These are phyloP conservation scores for Masticophis lateralis DNA, from an alignment of 2,797 vertebrate species.

Conservation along the genomic window DNA sequence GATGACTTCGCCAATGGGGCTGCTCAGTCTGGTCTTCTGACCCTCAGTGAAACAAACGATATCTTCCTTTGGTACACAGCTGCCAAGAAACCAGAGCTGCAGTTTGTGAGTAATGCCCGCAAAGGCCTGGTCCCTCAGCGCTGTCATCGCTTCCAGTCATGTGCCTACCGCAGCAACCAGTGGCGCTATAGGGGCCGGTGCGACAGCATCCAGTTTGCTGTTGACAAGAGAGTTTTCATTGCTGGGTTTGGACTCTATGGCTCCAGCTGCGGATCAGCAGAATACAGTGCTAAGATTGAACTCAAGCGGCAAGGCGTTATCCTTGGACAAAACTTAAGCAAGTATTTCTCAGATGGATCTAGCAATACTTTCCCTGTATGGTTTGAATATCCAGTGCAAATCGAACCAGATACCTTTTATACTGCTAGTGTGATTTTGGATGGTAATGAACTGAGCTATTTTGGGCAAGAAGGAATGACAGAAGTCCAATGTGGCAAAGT, in stretches of 20 bases:
- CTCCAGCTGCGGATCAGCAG: slow-evolving; percentile 94
- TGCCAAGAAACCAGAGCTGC: slow-evolving; percentile 90
- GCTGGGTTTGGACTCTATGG: slow-evolving; percentile 95
- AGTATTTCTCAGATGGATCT: slow-evolving; percentile 96
- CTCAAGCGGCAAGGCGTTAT: slow-evolving; percentile 91
- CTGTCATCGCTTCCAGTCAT: slow-evolving; percentile 97
- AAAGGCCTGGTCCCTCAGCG: slow-evolving; percentile 90
- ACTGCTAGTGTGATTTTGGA: slow-evolving; percentile 95
- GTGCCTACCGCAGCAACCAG: slow-evolving; percentile 97
- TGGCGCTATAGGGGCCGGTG: slow-evolving; percentile 98
- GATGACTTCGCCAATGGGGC: slow-evolving; percentile 97
- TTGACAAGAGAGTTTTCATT: slow-evolving; percentile 93
- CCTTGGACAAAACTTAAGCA: slow-evolving; percentile 92
- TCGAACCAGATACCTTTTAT: slow-evolving; percentile 96
- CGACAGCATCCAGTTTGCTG: slow-evolving; percentile 97
- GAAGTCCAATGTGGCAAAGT: slow-evolving; percentile 98
- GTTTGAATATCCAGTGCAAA: slow-evolving; percentile 98
- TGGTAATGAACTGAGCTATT: slow-evolving; percentile 95
- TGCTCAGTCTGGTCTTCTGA: slow-evolving; percentile 92
- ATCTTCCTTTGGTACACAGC: slow-evolving; percentile 99
- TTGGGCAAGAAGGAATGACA: slow-evolving; percentile 97
- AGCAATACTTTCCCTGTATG: slow-evolving; percentile 96
- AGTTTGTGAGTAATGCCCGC: slow-evolving; percentile 89
- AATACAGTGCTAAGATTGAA: slow-evolving; percentile 96
- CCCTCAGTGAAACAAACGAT: slow-evolving; percentile 94